Evolutionary conservation across 2,888 invertebrate genomes (phyloP), one percentile per base, ranked within the genome.

Genomic region (Sarcophaga caerulescens): DNA sequence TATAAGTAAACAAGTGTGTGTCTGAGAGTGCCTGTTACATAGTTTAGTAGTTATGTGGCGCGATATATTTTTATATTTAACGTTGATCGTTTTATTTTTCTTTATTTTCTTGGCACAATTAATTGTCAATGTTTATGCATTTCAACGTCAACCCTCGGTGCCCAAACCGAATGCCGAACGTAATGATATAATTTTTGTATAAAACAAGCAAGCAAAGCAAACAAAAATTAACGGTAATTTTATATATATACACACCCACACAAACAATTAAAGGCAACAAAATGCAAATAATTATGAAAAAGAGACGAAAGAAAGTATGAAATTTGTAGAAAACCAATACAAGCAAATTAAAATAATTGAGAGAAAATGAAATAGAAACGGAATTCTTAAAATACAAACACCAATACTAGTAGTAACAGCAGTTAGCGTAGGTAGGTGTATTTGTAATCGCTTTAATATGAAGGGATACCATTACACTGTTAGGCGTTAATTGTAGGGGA

Each of bases 81-180:
- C 93, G 89, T 89, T 92, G 90, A 92, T 92, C 89, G 91, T 92
- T 91, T 92, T 92, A 91, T 92, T 92, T 91, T 92, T 92, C 89
- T 90, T 92, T 87, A 92, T 92, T 90, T 92, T 92, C 89, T 90
- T 92, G 91, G 92, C 92, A 85, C 93, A 92, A 91, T 90, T 92
- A 90, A 92, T 92, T 89, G 92, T 92, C 88, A 92, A 92, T 88
- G 92, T 92, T 85, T 92, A 92, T 89, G 92, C 92, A 82, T 92
- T 92, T 89, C 92, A 92, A 88, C 90, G 93, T 77, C 92, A 92
- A 84, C 93, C 92, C 63, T 88, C 91, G 62, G 89, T 91, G 70
- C 91, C 90, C 73, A 90, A 91, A 85, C 89, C 92, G n/a, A 86
- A 86, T 78, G 65, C 84, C 73, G 92, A 92, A 57, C 93, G 93